Evolutionary conservation across 2,113 vertebrate species (phyloP), one percentile per base, ranked within the genome.

Genomic region (Calonectris borealis): DNA sequence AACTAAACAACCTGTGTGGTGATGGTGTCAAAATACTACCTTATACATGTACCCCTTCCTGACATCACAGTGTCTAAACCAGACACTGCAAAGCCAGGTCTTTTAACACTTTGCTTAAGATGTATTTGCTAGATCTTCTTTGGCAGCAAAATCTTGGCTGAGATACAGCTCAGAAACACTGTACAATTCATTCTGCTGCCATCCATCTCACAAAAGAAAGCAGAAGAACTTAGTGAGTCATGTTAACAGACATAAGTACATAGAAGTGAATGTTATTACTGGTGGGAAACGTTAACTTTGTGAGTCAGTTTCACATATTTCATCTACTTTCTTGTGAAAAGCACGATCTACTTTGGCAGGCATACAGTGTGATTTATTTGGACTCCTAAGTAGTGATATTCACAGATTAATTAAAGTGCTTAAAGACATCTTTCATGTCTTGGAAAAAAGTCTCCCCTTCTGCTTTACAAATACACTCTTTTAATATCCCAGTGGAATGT

Each of bases 221-320:
- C 73, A 92, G 69, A 86, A 75, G 42, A 92, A 85, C 78, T 73
- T 62, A 66, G 94, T 95, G 95, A 97, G 90, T 96, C 91, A 88
- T 71, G 85, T 92, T 93, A 96, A 89, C 91, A 96, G 95, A 93
- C 83, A 11, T 88, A 94, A 94, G 86, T 40, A 80, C 86, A 94
- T 34, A 92, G 20, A 94, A 96, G 88, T 34, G 78, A 96, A 90
- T 62, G 70, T 86, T 95, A 72, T 89, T 87, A 58, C 58, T 92
- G 84, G 84, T 93, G 93, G 88, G 85, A 95, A 97, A 95, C 88
- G 95, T 92, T 87, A 97, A 95, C 93, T 93, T 48, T 77, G 51
- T 83, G 73, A 96, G 83, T 81, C 95, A 92, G 51, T 71, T 95
- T 93, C 87, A 89, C 65, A 85, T 94, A 95, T 90, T 94, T 88